Evolutionary conservation across 2,888 invertebrate species (phyloP), one percentile per base, ranked within the genome.

Genomic region (Margaritifera margaritifera): DNA sequence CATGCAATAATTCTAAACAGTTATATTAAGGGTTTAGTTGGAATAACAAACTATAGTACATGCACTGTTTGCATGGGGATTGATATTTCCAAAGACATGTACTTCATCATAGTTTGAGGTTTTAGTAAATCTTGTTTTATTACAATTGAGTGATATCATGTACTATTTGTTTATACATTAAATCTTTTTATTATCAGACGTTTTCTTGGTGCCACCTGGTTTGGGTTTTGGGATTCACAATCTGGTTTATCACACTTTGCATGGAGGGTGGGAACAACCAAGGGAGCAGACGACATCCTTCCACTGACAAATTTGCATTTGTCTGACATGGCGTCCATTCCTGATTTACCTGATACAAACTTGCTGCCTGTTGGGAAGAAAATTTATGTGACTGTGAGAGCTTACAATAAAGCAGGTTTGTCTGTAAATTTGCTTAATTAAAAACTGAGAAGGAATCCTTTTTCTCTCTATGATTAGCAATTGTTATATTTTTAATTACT

Each of bases 371-470:
- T 31, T 31, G 4, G 3, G 31, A 31, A 31, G 31, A 31, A 31
- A 31, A 5, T 31, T 5, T 31, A 31, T 31, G 6, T 31, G 6
- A 78, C 79, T 19, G 71, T 81, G 15, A 67, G 76, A 25, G 78
- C 75, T 1, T 77, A 74, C 52, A 81, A 80, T 54, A 75, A 77
- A 64, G 81, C 81, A 56, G 79, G 81, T 78, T n/a, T n/a, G n/a
- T n/a, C n/a, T n/a, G n/a, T n/a, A n/a, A n/a, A n/a, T n/a, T n/a
- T n/a, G n/a, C n/a, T n/a, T n/a, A 62, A 57, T 42, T 8, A 55
- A 54, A 42, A 18, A 15, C n/a, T 52, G 18, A 11, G 27, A 18
- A 51, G 18, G 6, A 51, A 24, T 5, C 42, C 15, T 27, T n/a
- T 24, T 22, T 52, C 55, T 62, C 6, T 50, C 18, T 11, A 62